Percentiles rank a stretch among this genome's conserved stretches.
phyloP scores from a whole-genome alignment of 1,140 invertebrate species.

The Drosophila parabipectinata region DNA sequence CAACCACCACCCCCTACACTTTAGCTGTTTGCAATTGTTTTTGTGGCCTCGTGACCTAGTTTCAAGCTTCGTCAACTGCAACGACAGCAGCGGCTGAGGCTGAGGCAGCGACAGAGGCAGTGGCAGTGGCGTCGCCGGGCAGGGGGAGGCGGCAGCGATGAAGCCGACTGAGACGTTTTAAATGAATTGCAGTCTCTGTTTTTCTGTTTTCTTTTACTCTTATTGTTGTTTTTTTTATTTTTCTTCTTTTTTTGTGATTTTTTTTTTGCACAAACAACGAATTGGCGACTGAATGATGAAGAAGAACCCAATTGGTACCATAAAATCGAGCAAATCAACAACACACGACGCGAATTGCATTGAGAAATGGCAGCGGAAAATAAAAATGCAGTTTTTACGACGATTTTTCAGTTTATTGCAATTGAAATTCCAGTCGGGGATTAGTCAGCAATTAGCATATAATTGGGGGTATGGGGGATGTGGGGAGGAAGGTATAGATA shows the following conservation, averaged over 20 bases:
- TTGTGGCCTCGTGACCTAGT: constrained; percentile 83
- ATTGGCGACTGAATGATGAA: constrained; percentile 13
- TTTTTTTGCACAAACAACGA: constrained; percentile 36
- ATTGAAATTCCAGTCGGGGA: constrained; percentile 49
- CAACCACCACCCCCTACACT: constrained; percentile 9
- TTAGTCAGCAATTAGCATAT: constrained; percentile 63
- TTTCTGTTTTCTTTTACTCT: constrained; percentile 22
- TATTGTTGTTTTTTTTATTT: constrained; percentile 4
- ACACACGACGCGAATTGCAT: constrained; percentile 28
- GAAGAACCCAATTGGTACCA: constrained; percentile 39
- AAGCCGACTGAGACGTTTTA: constrained; percentile 63
- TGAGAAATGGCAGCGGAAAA: constrained; percentile 26
- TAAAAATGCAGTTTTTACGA: constrained; percentile 32
- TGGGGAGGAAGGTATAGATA: not conserved
- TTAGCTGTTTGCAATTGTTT: constrained; percentile 71
- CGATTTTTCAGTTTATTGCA: constrained; percentile 27
- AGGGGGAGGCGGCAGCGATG: too few species aligned
- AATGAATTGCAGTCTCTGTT: constrained; percentile 65
- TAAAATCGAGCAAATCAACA: constrained; percentile 48
- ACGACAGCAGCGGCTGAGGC: constrained; percentile 47
- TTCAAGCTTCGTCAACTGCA: constrained; percentile 79
- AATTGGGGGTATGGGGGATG: constrained; percentile 1
- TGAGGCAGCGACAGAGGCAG: constrained; percentile 21
- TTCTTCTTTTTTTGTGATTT: constrained; percentile 26
- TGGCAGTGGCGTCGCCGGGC: too few species aligned